These are phyloP conservation scores for Chrysopa pallens DNA, from an alignment of 1,140 invertebrate species.

Conservation along the genomic window DNA sequence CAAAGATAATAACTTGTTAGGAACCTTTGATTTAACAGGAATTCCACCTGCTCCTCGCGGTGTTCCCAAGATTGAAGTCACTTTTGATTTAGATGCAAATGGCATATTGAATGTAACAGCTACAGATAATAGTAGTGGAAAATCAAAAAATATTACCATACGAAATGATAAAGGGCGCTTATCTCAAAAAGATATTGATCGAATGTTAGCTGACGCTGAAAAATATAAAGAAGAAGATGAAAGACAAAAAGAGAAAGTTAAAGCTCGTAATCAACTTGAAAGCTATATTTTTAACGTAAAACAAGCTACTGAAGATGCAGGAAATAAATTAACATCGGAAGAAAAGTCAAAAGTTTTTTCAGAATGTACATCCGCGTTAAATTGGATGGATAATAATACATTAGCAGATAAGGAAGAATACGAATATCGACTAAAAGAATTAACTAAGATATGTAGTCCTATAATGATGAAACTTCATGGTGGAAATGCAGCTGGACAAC, in stretches of 20 bases:
- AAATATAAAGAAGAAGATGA: constrained; percentile 36
- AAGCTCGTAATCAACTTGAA: constrained; percentile 48
- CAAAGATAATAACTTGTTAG: constrained; percentile 59
- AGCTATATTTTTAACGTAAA: constrained; percentile 49
- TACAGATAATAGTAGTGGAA: constrained; percentile 41
- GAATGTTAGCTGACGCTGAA: constrained; percentile 51
- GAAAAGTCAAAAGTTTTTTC: constrained; percentile 23
- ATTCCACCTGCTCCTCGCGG: constrained; percentile 32
- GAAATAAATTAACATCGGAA: constrained; percentile 17
- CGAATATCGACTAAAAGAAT: constrained; percentile 30
- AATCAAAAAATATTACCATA: constrained; percentile 36
- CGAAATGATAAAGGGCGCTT: constrained; percentile 34
- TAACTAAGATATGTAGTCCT: constrained; percentile 26
- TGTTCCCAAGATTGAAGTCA: constrained; percentile 41
- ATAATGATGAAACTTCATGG: constrained; percentile 31
- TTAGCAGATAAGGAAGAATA: constrained; percentile 37
- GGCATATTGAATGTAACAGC: constrained; percentile 43
- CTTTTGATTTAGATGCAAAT: constrained; percentile 39
- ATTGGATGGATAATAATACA: constrained; percentile 33
- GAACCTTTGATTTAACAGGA: constrained; percentile 45
- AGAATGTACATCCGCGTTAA: constrained; percentile 23
- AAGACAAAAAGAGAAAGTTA: constrained; percentile 33
- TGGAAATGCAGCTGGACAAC: constrained; percentile 6
- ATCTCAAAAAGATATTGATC: constrained; percentile 30
- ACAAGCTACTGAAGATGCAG: constrained; percentile 16